A percentile compares a stretch with the other conserved stretches of the same genome.
phyloP scores from a whole-genome alignment of 2,888 invertebrate species.

The Phaedon cochleariae region DNA sequence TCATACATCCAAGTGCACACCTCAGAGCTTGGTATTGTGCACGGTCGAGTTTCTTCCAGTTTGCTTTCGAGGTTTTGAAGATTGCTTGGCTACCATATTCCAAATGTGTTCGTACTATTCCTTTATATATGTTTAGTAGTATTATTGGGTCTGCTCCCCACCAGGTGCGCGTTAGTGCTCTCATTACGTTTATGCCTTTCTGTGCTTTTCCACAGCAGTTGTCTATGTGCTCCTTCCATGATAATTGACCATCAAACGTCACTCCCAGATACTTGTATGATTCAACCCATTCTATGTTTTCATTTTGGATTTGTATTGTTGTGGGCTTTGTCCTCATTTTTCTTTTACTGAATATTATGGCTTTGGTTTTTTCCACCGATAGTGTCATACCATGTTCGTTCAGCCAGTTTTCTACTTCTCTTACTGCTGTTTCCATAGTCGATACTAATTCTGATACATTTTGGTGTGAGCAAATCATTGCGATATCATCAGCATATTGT shows the following conservation, averaged over 20 bases:
- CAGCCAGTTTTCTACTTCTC: too few relatives aligned
- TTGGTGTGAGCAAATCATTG: neutral
- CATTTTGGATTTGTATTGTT: neutral
- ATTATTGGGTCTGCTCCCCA: conserved; percentile 25
- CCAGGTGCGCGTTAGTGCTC: conserved; percentile 4
- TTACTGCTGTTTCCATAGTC: conserved; percentile 20
- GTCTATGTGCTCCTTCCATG: too few relatives aligned
- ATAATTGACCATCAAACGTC: conserved; percentile 1
- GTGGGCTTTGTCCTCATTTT: too few relatives aligned
- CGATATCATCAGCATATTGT: conserved; percentile 28
- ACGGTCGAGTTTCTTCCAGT: too few relatives aligned
- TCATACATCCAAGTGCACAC: neutral
- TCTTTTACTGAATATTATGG: conserved; percentile 24
- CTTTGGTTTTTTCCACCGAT: too few relatives aligned
- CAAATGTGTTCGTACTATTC: conserved; percentile 10
- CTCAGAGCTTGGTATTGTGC: conserved; percentile 15
- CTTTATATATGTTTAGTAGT: conserved; percentile 18
- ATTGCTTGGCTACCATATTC: too few relatives aligned
- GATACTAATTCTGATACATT: neutral
- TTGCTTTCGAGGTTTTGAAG: too few relatives aligned
- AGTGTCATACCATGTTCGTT: conserved; percentile 12
- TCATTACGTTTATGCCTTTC: conserved; percentile 25
- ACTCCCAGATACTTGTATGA: conserved; percentile 22
- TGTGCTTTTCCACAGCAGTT: too few relatives aligned
- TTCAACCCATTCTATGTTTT: conserved; percentile 7